Base-by-base conservation (phyloP, 2,888 invertebrate species). In the Drosophila kokeensis region DNA sequence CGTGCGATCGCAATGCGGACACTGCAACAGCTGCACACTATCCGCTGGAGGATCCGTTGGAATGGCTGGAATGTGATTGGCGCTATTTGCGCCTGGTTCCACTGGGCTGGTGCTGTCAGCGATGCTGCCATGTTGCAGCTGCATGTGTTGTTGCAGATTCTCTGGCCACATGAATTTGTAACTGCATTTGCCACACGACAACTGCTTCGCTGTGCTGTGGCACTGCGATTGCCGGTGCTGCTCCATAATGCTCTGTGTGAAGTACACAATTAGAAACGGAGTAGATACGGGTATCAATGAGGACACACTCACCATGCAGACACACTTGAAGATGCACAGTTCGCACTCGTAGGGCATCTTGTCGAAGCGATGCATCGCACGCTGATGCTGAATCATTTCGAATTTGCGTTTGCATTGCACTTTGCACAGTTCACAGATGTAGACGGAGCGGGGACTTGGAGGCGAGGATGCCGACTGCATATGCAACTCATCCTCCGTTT, bases 1-100 rank as follows among this genome's bases (percentile, higher is more conserved):
- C 11, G 90, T 90, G n/a, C 94, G 93, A 3, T 95, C 95, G 78
- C 95, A 95, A 81, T 95, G 95, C 24, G 94, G 92, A 62, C 95
- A 95, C 40, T 95, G 91, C 48, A 91, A 69, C 52, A 84, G 52
- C 10, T 77, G 80, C 2, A 81, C 54, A 6, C 59, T 72, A n/a
- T 80, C 77, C 8, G 57, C 61, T 1, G 68, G 53, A 11, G 61
- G 21, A 4, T 70, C 65, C 0, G 52, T 53, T 2, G 57, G 4
- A 40, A 40, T 61, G 24, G 48, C 34, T 1, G 67, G 62, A 13
- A 60, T 13, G 0, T 59, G 54, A 50, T 63, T 72, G 1, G 38
- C 32, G 27, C 54, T 69, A 0, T 42, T n/a, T 34, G 52, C 58
- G 21, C 15, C 42, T 2, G 54, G 11, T 11, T 36, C 42, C 1